Percentiles rank a stretch among this genome's conserved stretches.
These are phyloP conservation scores for Drosophila orosa DNA, from an alignment of 1,140 invertebrate genomes.

Conservation along the genomic window DNA sequence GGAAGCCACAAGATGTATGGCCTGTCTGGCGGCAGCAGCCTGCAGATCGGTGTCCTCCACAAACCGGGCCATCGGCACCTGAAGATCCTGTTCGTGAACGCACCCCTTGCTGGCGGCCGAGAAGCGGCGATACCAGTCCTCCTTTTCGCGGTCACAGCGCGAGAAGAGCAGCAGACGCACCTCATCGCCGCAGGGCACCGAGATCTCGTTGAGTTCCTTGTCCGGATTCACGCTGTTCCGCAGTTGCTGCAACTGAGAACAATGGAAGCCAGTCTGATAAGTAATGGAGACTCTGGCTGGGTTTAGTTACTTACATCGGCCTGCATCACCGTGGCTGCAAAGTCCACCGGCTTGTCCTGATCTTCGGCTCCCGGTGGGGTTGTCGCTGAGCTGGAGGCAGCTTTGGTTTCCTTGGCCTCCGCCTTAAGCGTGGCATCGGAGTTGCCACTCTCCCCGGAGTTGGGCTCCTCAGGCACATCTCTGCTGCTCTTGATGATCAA, in stretches of 20 bases:
- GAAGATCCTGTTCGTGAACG: conserved; percentile 74
- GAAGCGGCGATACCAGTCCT: conserved; percentile 89
- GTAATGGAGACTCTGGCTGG: rapidly evolving
- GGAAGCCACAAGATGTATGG: conserved; percentile 37
- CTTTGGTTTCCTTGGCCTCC: conserved; percentile 27
- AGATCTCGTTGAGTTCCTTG: conserved; percentile 60
- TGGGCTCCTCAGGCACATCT: conserved; percentile 8
- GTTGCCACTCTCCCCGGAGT: conserved; percentile 5
- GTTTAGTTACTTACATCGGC: conserved; percentile 60
- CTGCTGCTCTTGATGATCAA: conserved; percentile 84
- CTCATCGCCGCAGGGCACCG: conserved; percentile 79
- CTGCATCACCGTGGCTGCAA: conserved; percentile 63
- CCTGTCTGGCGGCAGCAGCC: conserved; percentile 63
- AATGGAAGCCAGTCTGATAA: neutral
- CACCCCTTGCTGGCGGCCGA: conserved; percentile 67
- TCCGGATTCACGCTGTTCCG: conserved; percentile 71
- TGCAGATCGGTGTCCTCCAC: conserved; percentile 75
- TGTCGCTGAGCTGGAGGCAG: neutral
- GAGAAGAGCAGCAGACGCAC: conserved; percentile 89
- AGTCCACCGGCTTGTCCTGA: conserved; percentile 57
- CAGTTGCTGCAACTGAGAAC: conserved; percentile 60
- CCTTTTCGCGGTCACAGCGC: conserved; percentile 93
- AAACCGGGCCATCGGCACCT: conserved; percentile 64
- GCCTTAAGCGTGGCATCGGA: conserved; percentile 8
- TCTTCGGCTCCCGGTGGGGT: conserved; percentile 51